These are phyloP conservation scores for Silvanus unidentatus DNA, from an alignment of 2,888 invertebrate genomes.

Conservation along the genomic window DNA sequence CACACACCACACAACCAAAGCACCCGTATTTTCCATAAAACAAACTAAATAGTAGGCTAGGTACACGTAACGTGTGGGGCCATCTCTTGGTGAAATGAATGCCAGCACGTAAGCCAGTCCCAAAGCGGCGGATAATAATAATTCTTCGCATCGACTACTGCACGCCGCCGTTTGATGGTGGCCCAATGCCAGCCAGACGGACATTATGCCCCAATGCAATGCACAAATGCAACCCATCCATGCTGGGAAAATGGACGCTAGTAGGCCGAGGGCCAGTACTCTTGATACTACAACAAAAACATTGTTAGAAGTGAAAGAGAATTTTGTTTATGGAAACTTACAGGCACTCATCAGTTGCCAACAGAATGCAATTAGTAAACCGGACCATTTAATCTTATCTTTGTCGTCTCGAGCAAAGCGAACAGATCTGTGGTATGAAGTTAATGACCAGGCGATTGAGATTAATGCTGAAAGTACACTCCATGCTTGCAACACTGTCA, in stretches of 20 bases:
- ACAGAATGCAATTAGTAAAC: constrained; percentile 50
- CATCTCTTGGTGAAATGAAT: constrained; percentile 56
- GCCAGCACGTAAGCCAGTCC: constrained; percentile 57
- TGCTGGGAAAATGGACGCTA: constrained; percentile 50
- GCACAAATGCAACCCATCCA: constrained; percentile 49
- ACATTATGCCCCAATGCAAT: constrained; percentile 54
- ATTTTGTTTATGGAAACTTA: constrained; percentile 29
- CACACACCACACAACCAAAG: constrained; percentile 48
- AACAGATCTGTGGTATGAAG: constrained; percentile 55
- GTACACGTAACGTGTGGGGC: constrained; percentile 52
- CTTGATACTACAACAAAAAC: constrained; percentile 47
- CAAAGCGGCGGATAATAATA: constrained; percentile 49
- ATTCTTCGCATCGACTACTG: constrained; percentile 44
- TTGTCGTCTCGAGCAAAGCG: constrained; percentile 53
- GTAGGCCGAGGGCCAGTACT: constrained; percentile 52
- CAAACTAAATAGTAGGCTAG: constrained; percentile 47
- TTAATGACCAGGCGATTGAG: constrained; percentile 57
- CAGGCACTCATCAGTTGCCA: constrained; percentile 56
- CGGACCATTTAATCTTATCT: constrained; percentile 49
- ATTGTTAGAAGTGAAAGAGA: background rate
- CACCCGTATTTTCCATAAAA: constrained; percentile 49
- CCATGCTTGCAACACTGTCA: constrained; percentile 46
- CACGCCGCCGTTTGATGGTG: constrained; percentile 47
- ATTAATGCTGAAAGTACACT: constrained; percentile 51
- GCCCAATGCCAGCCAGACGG: constrained; percentile 50